Conservation (phyloP, 2,797 vertebrate genomes). For the Anomalospiza imberbis region DNA sequence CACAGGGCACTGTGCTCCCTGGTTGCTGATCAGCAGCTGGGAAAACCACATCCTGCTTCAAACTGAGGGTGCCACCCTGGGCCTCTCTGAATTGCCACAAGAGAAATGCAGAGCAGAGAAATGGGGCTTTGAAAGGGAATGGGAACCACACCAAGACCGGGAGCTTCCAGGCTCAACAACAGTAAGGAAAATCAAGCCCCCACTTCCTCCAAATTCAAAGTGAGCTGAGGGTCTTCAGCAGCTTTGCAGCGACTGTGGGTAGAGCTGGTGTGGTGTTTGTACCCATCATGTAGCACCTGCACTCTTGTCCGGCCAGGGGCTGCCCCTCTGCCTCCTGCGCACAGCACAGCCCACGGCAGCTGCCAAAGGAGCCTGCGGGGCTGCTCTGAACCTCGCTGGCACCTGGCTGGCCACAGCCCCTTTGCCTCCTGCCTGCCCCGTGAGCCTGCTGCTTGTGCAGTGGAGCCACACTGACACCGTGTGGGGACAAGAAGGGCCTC, state of each 20-base stretch:
- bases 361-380: not conserved
- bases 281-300: not conserved
- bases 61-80: no score
- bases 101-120: not conserved
- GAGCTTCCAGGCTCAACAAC: not conserved
- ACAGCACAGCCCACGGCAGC: not conserved
- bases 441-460: not conserved
- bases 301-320: not conserved
- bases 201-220: not conserved
- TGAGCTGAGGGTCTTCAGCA: not conserved
- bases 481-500: not conserved
- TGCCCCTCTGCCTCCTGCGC: not conserved
- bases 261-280: not conserved
- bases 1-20: not conserved
- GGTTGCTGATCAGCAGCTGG: not conserved
- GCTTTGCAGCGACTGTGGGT: accelerated
- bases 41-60: not conserved
- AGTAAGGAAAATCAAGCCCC: not conserved
- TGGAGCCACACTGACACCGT: not conserved
- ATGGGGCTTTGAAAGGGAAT: not conserved
- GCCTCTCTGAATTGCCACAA: not conserved
- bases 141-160: not conserved
- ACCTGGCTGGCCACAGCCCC: not conserved
- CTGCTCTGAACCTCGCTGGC: not conserved
- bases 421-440: not conserved